These are phyloP conservation scores for Puffinus mauretanicus DNA, from an alignment of 2,113 vertebrate genomes.

Conservation along the genomic window DNA sequence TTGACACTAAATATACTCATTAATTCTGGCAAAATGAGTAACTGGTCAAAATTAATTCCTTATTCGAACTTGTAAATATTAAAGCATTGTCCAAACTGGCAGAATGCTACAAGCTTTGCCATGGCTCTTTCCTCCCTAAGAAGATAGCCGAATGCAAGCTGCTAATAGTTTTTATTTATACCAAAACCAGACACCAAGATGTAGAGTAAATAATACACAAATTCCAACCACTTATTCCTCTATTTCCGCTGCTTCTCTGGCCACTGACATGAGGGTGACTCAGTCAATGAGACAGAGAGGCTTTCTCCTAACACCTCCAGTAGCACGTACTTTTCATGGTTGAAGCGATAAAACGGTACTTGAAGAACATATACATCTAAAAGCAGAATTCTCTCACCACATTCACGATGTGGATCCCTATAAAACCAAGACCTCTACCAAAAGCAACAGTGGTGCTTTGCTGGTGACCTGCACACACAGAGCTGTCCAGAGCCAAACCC, in stretches of 20 bases:
- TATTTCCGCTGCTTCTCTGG: background rate
- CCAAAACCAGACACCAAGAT: background rate
- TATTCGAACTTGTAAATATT: background rate
- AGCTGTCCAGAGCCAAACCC: background rate
- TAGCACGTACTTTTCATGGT: background rate
- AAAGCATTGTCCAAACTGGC: background rate
- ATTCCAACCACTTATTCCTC: background rate
- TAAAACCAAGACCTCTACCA: background rate
- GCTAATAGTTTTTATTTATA: background rate
- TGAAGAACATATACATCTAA: background rate
- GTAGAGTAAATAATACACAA: background rate
- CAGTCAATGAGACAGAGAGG: background rate
- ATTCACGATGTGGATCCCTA: accelerated
- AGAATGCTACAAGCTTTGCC: background rate
- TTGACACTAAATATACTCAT: background rate
- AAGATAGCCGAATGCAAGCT: background rate
- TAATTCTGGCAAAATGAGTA: background rate
- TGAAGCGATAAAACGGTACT: accelerated
- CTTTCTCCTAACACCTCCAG: background rate
- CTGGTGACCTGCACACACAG: background rate
- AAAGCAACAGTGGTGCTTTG: background rate
- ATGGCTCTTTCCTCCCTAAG: background rate
- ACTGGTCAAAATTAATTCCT: background rate
- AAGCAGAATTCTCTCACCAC: background rate
- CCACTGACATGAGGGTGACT: background rate